These are phyloP conservation scores for Muscicapa striata DNA, from an alignment of 2,797 vertebrate genomes.

Conservation along the genomic window DNA sequence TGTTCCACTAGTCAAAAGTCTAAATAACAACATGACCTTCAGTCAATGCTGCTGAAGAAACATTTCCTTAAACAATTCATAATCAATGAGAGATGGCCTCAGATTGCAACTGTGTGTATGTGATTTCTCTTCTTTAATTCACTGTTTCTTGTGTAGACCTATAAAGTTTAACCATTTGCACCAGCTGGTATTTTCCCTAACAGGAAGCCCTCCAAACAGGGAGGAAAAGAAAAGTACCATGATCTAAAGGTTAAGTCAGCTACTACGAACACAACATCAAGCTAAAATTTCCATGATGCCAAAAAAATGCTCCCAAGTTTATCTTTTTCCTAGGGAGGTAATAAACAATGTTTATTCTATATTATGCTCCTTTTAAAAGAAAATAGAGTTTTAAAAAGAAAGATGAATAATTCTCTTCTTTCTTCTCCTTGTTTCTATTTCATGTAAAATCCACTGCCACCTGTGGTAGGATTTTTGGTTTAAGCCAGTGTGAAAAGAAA, in stretches of 20 bases:
- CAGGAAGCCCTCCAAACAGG: neutral
- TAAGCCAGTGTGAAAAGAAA: neutral
- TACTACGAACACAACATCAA: neutral
- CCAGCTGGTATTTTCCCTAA: neutral
- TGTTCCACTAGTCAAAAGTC: constrained; percentile 44
- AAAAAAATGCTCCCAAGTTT: neutral
- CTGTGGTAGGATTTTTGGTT: neutral
- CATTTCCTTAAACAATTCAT: constrained; percentile 10
- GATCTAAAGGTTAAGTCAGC: neutral
- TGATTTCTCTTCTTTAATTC: constrained; percentile 38
- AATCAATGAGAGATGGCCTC: neutral
- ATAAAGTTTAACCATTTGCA: neutral
- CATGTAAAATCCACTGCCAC: neutral
- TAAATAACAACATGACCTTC: constrained; percentile 59
- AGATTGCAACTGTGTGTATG: neutral
- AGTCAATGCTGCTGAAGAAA: constrained; percentile 12
- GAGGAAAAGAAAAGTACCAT: neutral
- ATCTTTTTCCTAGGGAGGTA: neutral
- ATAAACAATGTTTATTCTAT: neutral
- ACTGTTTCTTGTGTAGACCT: neutral
- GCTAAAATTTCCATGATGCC: neutral
- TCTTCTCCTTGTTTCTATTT: neutral
- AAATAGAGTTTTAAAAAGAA: neutral
- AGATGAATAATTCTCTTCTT: neutral
- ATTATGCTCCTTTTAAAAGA: neutral